These are phyloP conservation scores for Myioborus miniatus DNA, from an alignment of 2,797 vertebrate species.

Conservation along the genomic window DNA sequence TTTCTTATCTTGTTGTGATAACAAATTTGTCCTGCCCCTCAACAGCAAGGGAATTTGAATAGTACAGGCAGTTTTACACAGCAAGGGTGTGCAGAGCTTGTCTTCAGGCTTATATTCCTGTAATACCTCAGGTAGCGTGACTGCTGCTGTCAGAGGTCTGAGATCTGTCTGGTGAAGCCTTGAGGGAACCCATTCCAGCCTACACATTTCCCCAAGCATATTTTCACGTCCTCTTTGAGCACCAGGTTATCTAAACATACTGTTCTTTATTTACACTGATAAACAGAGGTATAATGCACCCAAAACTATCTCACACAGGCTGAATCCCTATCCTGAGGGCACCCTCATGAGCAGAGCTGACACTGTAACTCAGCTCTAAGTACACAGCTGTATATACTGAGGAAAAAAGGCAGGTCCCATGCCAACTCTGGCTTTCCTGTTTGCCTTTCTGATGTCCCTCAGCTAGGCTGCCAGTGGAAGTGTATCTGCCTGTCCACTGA, in stretches of 20 bases:
- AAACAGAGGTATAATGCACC: background rate
- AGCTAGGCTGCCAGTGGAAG: background rate
- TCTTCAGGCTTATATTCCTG: background rate
- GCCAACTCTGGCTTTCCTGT: background rate
- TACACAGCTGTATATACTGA: no score
- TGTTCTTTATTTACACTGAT: background rate
- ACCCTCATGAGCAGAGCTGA: background rate
- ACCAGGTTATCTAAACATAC: background rate
- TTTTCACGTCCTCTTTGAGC: background rate
- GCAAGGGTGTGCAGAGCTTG: background rate
- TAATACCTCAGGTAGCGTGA: background rate
- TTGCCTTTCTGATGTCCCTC: background rate
- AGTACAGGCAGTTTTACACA: background rate
- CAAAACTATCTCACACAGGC: background rate
- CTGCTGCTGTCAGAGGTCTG: background rate
- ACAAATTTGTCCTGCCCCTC: background rate
- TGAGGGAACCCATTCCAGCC: background rate
- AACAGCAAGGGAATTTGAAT: background rate
- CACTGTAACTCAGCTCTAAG: accelerated
- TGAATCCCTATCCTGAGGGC: background rate
- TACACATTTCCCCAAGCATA: background rate
- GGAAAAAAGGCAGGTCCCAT: background rate
- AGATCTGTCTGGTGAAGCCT: background rate
- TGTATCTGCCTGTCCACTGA: background rate
- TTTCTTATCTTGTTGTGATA: background rate